Base-by-base conservation (phyloP, 2,113 vertebrate genomes). In the Rhabdomys dilectus region DNA sequence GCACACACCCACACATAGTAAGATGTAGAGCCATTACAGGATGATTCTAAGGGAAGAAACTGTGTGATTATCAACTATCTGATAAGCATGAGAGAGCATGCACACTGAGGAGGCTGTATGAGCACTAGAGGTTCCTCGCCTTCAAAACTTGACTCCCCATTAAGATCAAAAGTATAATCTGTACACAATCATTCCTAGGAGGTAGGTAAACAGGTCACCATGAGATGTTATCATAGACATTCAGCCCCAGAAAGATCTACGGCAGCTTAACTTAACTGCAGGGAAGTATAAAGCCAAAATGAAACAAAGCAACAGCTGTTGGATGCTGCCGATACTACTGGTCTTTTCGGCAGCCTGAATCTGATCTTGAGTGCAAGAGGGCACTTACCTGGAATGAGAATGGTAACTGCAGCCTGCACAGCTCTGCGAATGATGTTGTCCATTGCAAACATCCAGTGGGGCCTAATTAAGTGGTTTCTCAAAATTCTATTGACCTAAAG, bases 391-490 rank as follows among this genome's bases (percentile, higher is more conserved):
- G 99, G 99, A 94, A 99, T 99, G 89, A 99, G 99, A 97, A 99
- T 99, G 96, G 99, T 99, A 96, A 99, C 99, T 0, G 99, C 99
- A 17, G 99, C 99, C 98, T 99, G 99, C 89, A 99, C 99, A 2
- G 99, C 99, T 78, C 99, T 98, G 31, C 99, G 99, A 97, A 99
- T 99, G 97, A 99, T 99, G 98, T 99, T 99, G 96, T 99, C 99
- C 99, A 99, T 99, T 0, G 99, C 99, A 97, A 99, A 99, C 99
- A 99, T 99, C 99, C 99, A 99, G 68, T 99, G 99, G 9, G 99
- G 99, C 96, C 99, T 99, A 95, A 99, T 99, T 98, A 99, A 99
- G 92, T 99, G 99, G 91, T 99, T 99, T 95, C 99, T 98, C 98
- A 99, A 98, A 66, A 99, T 99, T 98, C 99, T 99, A 97, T 99